Conservation (phyloP, 1,140 invertebrate genomes). For the Platorchestia sp. region DNA sequence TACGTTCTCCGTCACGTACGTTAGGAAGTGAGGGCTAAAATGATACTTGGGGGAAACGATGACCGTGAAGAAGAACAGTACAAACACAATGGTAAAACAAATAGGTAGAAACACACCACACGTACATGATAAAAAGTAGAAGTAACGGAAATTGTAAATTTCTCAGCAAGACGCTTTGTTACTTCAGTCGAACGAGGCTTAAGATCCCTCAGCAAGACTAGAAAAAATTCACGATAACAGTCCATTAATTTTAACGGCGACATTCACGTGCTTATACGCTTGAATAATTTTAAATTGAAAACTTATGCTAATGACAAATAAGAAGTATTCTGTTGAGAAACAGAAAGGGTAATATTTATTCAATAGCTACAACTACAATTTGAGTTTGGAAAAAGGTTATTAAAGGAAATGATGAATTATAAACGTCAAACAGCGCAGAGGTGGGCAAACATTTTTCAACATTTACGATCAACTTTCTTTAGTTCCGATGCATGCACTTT, state of each 20-base stretch:
- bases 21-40: background rate
- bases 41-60: background rate
- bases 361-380: background rate
- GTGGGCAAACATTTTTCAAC: background rate
- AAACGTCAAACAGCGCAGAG: background rate
- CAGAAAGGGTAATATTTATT: background rate
- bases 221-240: background rate
- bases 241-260: background rate
- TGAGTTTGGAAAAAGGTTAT: background rate
- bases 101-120: background rate
- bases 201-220: too few relatives aligned
- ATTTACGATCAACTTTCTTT: background rate
- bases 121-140: background rate
- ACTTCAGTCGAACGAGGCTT: background rate
- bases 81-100: background rate
- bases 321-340: background rate
- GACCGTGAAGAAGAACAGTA: background rate
- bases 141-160: background rate
- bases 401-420: background rate
- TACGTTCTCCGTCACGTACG: background rate
- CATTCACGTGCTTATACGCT: background rate
- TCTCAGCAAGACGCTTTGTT: background rate
- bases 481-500: background rate
- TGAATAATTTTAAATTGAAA: background rate
- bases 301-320: background rate